phyloP scores from a whole-genome alignment of 1,140 invertebrate species.

The Drosophila ironensis region DNA sequence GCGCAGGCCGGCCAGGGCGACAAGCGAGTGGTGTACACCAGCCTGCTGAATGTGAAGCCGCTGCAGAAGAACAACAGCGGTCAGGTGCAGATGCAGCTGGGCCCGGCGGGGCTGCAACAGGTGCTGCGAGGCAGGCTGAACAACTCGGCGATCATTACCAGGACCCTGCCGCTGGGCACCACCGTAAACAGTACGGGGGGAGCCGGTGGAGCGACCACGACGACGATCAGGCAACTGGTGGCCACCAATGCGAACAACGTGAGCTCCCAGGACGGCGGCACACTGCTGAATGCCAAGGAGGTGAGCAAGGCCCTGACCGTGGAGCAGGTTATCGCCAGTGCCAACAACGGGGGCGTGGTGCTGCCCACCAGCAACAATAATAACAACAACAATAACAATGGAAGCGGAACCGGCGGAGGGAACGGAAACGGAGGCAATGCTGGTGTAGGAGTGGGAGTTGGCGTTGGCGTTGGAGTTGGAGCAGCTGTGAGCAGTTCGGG shows the following conservation, averaged over 20 bases:
- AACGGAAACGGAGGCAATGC: conserved; percentile 15
- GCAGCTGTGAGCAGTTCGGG: conserved; percentile 16
- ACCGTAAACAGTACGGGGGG: conserved; percentile 61
- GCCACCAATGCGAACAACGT: conserved; percentile 51
- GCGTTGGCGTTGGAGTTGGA: too few relatives aligned
- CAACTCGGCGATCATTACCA: conserved; percentile 73
- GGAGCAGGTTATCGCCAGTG: conserved; percentile 67
- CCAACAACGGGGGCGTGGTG: conserved; percentile 67
- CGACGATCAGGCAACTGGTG: conserved; percentile 59
- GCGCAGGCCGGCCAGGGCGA: conserved; percentile 39
- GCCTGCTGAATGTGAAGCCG: conserved; percentile 74
- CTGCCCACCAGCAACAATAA: conserved; percentile 55
- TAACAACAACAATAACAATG: conserved; percentile 55
- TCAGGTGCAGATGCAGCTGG: conserved; percentile 78
- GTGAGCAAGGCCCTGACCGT: conserved; percentile 63
- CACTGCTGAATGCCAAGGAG: conserved; percentile 48
- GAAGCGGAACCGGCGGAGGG: conserved; percentile 29
- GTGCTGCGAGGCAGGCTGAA: conserved; percentile 71
- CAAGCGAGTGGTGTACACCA: conserved; percentile 77
- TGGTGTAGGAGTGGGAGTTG: too few relatives aligned
- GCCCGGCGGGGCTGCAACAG: conserved; percentile 63
- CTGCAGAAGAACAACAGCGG: conserved; percentile 79
- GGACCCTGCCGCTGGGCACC: conserved; percentile 67
- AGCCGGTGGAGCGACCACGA: conserved; percentile 25
- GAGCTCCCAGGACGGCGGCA: conserved; percentile 20